Base-by-base conservation (phyloP, 2,113 vertebrate genomes). In the Grammomys dolichurus region DNA sequence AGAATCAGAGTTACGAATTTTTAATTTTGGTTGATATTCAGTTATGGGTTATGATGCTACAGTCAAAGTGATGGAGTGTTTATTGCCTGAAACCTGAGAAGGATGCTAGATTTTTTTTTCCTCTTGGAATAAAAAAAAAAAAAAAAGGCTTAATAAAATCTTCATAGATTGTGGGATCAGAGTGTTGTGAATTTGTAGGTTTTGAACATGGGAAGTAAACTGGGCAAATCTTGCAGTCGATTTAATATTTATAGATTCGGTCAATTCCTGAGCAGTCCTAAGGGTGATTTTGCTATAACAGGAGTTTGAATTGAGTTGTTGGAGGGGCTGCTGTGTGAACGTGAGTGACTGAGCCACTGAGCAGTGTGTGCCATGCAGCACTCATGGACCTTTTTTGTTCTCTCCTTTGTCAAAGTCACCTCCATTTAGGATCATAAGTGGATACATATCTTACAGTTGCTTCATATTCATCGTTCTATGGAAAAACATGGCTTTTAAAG, bases 211-310 rank as follows among this genome's bases (percentile, higher is more conserved):
- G 81, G 87, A 93, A 80, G n/a, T 72, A 84, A 1, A 54, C 76
- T 93, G 33, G 14, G n/a, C 70, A 88, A 90, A 43, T 73, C 89
- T 96, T 97, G 65, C 8, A 76, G 51, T 92, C 54, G 33, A 72
- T 92, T 90, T 96, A 89, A 69, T 87, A 73, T 95, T 78, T 78
- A 75, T 54, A 85, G 84, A 51, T 91, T 80, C 90, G 94, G 81
- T 65, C 77, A 90, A 14, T 92, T 93, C 58, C 46, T 93, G 80
- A 95, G 72, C 48, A 92, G 75, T 76, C 3, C 31, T 84, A 69
- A 87, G 78, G 65, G n/a, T 94, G 90, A 87, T 69, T 94, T 88
- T 87, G 51, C 72, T 94, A 31, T 58, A 72, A 51, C 77, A 94
- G 60, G 82, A 69, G 70, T 87, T 56, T 95, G 87, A 82, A 54